These are phyloP conservation scores for Pteronura brasiliensis DNA, from an alignment of 2,113 vertebrate genomes.

Conservation along the genomic window DNA sequence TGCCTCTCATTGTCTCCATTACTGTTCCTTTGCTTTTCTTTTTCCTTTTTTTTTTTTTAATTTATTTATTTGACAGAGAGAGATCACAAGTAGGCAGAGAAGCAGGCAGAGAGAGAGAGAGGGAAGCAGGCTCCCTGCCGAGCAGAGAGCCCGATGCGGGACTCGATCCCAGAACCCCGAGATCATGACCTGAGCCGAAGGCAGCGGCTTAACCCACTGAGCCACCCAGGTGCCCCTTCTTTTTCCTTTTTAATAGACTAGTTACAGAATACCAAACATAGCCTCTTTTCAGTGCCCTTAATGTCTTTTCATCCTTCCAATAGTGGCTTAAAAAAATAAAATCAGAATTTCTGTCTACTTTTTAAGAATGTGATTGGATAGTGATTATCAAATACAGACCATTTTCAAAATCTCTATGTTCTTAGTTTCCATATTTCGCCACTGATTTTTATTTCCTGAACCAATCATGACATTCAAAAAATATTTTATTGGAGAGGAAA, in stretches of 20 bases:
- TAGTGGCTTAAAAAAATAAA: neutral
- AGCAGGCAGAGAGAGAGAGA: no score
- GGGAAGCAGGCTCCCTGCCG: no score
- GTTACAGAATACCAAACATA: neutral
- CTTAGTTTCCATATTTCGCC: neutral
- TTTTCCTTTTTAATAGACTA: neutral
- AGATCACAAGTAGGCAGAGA: no score
- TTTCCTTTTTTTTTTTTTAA: neutral
- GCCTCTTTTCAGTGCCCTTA: neutral
- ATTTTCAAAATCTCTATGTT: neutral
- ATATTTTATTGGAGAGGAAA: neutral
- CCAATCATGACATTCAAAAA: neutral
- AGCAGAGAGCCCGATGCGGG: no score
- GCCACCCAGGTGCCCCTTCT: no score
- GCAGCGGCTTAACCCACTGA: no score
- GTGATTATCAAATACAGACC: neutral
- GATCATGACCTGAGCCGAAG: no score
- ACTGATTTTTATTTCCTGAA: neutral
- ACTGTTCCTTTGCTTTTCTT: neutral
- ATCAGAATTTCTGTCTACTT: conserved; percentile 1
- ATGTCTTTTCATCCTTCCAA: neutral
- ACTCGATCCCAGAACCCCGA: no score
- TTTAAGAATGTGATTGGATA: neutral
- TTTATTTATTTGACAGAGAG: no score
- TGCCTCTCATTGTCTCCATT: neutral